Evolutionary conservation across 2,888 invertebrate genomes (phyloP), one percentile per base, ranked within the genome.

Genomic region (Diplolepis rosae): DNA sequence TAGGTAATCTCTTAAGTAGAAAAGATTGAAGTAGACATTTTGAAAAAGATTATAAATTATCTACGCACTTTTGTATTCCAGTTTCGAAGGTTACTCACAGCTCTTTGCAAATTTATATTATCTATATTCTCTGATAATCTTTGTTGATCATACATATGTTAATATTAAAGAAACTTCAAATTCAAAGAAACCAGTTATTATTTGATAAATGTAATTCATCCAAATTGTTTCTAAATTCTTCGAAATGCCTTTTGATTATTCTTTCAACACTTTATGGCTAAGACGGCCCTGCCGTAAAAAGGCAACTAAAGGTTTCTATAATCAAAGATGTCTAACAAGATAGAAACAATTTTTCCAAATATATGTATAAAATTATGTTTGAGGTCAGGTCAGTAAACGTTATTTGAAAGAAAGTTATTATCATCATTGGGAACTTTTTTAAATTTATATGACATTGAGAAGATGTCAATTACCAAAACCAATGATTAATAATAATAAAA

Each of bases 51-150:
- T 32, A 56, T 4, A 30, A 56, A 18, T 32, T 56, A 32, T 32
- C 15, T 5, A 45, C 7, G 18, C 18, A 45, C 15, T 35, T 30
- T 28, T 52, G 13, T 52, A 52, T 52, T 52, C 27, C 13, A 28
- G 27, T 35, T 56, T 56, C 56, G 32, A 56, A 24, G 56, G 56
- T 56, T 56, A 56, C 56, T 56, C 39, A 61, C 24, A 18, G 18
- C 32, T 61, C 22, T 35, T 27, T 39, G 24, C n/a, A 27, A 24
- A 50, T n/a, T n/a, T 39, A n/a, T 39, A 27, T 61, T 11, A 54
- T 61, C n/a, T 24, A n/a, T 22, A n/a, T 39, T n/a, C 39, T 61
- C 24, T 61, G 39, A 39, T 61, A 61, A 22, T 61, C 22, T 61
- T 61, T 35, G 13, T 13, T 39, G 24, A 13, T 39, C n/a, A 61